Percentiles rank a stretch among this genome's conserved stretches.
phyloP scores from a whole-genome alignment of 2,888 invertebrate species.

The Sycophila texana region DNA sequence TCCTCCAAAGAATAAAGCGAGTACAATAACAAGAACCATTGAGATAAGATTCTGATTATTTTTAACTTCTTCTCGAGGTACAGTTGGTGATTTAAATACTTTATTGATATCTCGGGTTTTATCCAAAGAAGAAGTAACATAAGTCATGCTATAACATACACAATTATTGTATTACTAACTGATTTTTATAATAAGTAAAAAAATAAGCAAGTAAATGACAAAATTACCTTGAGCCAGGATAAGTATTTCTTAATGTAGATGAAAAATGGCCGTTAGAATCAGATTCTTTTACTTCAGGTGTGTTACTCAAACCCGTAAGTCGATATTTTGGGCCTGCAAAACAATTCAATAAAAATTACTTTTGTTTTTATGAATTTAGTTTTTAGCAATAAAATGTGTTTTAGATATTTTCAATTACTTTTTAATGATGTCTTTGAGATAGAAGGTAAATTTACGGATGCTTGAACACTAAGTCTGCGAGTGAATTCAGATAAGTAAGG shows the following conservation, averaged over 20 bases:
- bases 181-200: slow-evolving; percentile 20
- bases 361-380: slow-evolving; percentile 10
- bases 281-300: slow-evolving; percentile 69
- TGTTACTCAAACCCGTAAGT: slow-evolving; percentile 55
- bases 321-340: slow-evolving; percentile 63
- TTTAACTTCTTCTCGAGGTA: slow-evolving; percentile 65
- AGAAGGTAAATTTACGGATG: slow-evolving; percentile 64
- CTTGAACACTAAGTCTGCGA: slow-evolving; percentile 76
- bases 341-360: slow-evolving; percentile 25
- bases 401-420: slow-evolving; percentile 62
- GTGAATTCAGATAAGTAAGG: slow-evolving; percentile 85
- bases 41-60: slow-evolving; percentile 74
- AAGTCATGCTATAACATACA: slow-evolving; percentile 61
- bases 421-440: slow-evolving; percentile 63
- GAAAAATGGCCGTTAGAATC: slow-evolving; percentile 73
- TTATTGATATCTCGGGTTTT: slow-evolving; percentile 61
- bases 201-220: slow-evolving; percentile 21
- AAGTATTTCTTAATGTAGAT: slow-evolving; percentile 65
- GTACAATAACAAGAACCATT: slow-evolving; percentile 72
- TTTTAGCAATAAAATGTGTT: slow-evolving; percentile 16
- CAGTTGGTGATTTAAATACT: slow-evolving; percentile 42
- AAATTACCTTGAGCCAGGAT: slow-evolving; percentile 67
- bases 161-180: slow-evolving; percentile 1
- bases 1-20: slow-evolving; percentile 73
- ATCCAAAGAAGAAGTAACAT: slow-evolving; percentile 65